phyloP scores from a whole-genome alignment of 1,140 invertebrate genomes.

The Magallana gigas region DNA sequence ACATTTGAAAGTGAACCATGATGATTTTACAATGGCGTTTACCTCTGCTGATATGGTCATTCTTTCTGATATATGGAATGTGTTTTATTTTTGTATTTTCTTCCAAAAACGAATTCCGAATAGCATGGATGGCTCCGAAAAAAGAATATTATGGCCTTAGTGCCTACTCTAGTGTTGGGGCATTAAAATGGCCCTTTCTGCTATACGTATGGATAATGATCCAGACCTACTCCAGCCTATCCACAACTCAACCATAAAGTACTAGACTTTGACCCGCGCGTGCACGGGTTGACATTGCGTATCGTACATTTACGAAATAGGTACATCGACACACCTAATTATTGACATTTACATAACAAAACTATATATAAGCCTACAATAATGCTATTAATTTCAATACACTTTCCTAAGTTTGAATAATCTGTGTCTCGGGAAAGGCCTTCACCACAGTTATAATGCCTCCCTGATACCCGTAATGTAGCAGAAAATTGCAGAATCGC shows the following conservation, averaged over 20 bases:
- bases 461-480: no score
- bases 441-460: no score
- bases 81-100: background rate
- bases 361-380: no score
- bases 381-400: no score
- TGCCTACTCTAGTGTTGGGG: conserved; percentile 63
- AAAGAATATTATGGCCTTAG: conserved; percentile 60
- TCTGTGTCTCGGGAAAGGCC: no score
- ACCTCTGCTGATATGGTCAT: background rate
- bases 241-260: conserved; percentile 44
- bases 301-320: no score
- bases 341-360: no score
- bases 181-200: conserved; percentile 58
- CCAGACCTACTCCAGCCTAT: background rate
- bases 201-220: conserved; percentile 22
- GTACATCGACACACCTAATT: no score
- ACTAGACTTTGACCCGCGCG: background rate
- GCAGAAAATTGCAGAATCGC: no score
- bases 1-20: background rate
- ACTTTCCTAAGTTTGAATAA: no score
- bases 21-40: background rate
- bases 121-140: conserved; percentile 68
- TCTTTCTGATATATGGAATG: background rate
- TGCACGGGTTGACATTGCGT: no score
- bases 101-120: conserved; percentile 57